Evolutionary conservation across 2,113 vertebrate species (phyloP).

Genomic region (Oceanodroma tethys): DNA sequence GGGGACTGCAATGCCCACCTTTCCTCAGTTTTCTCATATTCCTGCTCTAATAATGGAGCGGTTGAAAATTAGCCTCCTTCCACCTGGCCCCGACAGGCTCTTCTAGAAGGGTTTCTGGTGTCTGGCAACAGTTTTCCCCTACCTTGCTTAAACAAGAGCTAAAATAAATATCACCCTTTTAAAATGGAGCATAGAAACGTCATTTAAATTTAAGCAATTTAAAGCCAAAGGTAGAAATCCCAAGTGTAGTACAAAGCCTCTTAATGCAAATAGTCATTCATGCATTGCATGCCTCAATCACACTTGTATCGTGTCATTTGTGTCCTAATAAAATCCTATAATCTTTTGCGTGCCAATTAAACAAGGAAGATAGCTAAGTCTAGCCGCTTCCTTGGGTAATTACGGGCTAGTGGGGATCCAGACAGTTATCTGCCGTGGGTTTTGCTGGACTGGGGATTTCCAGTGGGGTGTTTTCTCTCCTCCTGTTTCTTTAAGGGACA

Average conservation of each 20-base stretch:
- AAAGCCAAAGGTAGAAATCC: conserved; percentile 25
- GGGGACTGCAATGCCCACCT: neutral
- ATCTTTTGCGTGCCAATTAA: conserved; percentile 60
- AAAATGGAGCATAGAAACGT: neutral
- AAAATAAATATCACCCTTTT: neutral
- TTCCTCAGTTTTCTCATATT: rapidly evolving
- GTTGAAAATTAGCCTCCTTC: neutral
- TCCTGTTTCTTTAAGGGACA: neutral
- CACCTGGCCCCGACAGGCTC: neutral
- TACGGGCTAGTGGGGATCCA: neutral
- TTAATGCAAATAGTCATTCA: conserved; percentile 19
- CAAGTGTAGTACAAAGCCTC: neutral
- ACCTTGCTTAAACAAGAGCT: neutral
- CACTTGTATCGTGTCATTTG: conserved; percentile 33
- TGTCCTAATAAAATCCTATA: conserved; percentile 63
- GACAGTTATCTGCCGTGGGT: neutral
- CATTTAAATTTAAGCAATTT: conserved; percentile 31
- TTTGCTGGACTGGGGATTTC: conserved; percentile 2
- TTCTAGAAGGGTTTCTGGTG: neutral
- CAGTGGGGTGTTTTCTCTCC: neutral
- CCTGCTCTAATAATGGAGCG: neutral
- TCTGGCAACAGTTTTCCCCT: neutral
- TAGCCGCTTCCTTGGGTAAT: conserved; percentile 17
- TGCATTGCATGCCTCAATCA: conserved; percentile 9
- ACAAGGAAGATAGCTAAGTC: conserved; percentile 11